Evolutionary conservation across 2,888 invertebrate genomes (phyloP), one percentile per base, ranked within the genome.

Genomic region (Sicus ferrugineus): DNA sequence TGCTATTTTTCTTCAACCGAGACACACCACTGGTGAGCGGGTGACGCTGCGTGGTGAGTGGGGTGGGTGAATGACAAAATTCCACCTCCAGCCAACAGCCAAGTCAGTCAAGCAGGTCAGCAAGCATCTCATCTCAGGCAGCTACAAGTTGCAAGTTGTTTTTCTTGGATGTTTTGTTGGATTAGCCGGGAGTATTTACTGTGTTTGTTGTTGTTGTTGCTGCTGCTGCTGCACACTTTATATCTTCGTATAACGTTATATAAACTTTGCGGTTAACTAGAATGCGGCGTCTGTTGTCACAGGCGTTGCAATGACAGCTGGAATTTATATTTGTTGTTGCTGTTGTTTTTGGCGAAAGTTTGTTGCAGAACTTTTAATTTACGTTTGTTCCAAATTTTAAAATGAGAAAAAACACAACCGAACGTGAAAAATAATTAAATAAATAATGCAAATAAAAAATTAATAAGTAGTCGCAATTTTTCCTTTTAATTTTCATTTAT

Each of bases 141-240:
- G 75, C 75, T 70, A 75, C 75, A 75, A 75, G 75, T 75, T 75
- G 75, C 72, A 72, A 56, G 63, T 69, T 58, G 67, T 69, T 31
- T 31, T 64, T 31, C 48, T 30, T 19, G 21, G 50, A 50, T 30
- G 21, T 50, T 64, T 64, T 11, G 64, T 52, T 52, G 6, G 6
- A 5, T 34, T 11, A 34, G 14, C 1, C 14, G 64, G 34, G 52
- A 52, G 64, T 52, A 42, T 16, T 42, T 61, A n/a, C 14, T 58
- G 62, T 23, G 31, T 23, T 16, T 42, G 42, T 16, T 61, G 61
- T 16, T 31, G 19, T 34, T 42, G 21, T 58, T 30, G 48, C 62
- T 62, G 46, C 50, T 6, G 50, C 30, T 46, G 16, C 26, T 64
- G 50, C 61, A 19, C 38, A 62, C 23, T 34, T 34, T 19, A 46